Conservation (phyloP, 2,797 vertebrate genomes). For the Platalea minor region DNA sequence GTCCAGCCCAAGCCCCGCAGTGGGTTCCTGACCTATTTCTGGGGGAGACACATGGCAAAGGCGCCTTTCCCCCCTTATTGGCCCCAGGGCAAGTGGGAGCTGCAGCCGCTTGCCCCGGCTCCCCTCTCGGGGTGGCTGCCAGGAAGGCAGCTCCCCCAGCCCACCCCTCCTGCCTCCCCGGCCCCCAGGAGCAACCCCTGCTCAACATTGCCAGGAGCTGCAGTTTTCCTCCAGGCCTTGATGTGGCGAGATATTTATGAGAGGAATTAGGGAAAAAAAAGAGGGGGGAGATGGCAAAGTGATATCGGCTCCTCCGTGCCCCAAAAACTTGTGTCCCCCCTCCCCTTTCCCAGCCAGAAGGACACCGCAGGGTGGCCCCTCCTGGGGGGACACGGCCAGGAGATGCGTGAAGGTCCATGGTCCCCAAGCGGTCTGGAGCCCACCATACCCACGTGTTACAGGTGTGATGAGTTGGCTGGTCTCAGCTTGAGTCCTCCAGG, state of each 20-base stretch:
- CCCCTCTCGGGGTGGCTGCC: not conserved
- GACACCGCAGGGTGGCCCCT: not conserved
- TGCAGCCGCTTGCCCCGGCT: not conserved
- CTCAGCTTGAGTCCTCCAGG: not conserved
- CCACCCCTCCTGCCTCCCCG: not conserved
- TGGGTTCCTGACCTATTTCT: not conserved
- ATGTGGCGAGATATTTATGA: not conserved
- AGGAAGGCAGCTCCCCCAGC: not conserved
- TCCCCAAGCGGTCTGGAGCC: not conserved
- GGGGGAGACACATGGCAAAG: too few relatives aligned
- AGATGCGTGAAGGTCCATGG: accelerated
- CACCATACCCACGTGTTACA: not conserved
- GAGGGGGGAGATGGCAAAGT: not conserved
- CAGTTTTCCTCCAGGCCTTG: not conserved
- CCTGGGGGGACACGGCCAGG: accelerated
- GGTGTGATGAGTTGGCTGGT: not conserved
- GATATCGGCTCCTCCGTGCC: accelerated
- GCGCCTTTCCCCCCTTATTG: accelerated
- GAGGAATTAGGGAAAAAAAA: not conserved
- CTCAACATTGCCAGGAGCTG: not conserved
- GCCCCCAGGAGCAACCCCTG: not conserved
- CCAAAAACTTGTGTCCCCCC: accelerated
- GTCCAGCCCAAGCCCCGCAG: not conserved
- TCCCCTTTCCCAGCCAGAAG: not conserved
- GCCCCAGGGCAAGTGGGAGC: not conserved